These are phyloP conservation scores for Theristicus caerulescens DNA, from an alignment of 2,113 vertebrate species.

Conservation along the genomic window DNA sequence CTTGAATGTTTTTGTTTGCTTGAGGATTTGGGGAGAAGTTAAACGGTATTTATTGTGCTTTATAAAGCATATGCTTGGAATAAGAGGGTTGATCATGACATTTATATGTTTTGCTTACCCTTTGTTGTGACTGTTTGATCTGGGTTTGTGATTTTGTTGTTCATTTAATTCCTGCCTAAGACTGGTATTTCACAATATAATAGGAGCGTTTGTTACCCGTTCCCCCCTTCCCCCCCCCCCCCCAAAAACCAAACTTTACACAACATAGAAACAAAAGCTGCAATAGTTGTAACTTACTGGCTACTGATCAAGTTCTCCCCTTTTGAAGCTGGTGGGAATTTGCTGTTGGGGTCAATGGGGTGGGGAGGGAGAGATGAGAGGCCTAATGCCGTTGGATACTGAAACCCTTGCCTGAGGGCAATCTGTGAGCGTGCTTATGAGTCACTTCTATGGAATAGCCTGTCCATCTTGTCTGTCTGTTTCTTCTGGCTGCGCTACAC, in stretches of 20 bases:
- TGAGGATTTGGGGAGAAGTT: background rate
- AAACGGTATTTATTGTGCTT: background rate
- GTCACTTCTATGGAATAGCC: background rate
- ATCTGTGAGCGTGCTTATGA: background rate
- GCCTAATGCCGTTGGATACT: background rate
- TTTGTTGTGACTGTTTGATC: background rate
- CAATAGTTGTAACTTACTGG: background rate
- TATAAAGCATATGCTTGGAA: background rate
- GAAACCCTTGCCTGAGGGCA: background rate
- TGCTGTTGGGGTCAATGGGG: background rate
- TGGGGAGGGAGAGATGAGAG: background rate
- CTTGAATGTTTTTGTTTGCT: background rate
- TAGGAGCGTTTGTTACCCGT: background rate
- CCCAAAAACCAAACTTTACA: background rate
- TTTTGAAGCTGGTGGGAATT: background rate
- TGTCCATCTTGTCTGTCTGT: background rate
- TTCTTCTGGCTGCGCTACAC: background rate
- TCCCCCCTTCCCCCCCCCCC: too few species aligned
- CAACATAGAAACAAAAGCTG: background rate
- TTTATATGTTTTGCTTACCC: background rate
- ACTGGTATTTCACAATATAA: background rate
- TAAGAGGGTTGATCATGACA: background rate
- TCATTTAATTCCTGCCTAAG: background rate
- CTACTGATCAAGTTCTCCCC: background rate
- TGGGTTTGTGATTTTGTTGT: background rate